These are phyloP conservation scores for Tenebrosternarchus preto DNA, from an alignment of 2,113 vertebrate genomes.

Conservation along the genomic window DNA sequence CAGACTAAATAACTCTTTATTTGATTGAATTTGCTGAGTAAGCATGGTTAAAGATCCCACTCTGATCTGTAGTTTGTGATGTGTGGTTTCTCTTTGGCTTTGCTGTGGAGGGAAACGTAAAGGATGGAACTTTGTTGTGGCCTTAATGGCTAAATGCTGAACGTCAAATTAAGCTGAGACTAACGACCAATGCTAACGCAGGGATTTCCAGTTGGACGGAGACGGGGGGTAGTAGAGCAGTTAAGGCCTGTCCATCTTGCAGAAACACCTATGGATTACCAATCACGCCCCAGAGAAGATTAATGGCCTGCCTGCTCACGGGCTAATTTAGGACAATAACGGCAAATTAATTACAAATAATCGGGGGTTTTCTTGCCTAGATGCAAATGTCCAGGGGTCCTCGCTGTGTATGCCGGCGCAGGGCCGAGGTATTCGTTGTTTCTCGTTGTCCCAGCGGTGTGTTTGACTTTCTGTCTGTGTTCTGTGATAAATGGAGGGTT, in stretches of 20 bases:
- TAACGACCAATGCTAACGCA: conserved; percentile 75
- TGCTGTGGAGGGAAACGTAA: not conserved
- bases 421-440: conserved; percentile 56
- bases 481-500: conserved; percentile 75
- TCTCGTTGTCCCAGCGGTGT: conserved; percentile 57
- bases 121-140: conserved; percentile 62
- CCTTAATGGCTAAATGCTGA: conserved; percentile 79
- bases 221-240: conserved; percentile 67
- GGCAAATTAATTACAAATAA: conserved; percentile 97
- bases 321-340: conserved; percentile 98
- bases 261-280: conserved; percentile 91
- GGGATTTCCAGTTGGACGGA: conserved; percentile 72
- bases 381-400: conserved; percentile 80
- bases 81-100: no score
- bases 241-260: conserved; percentile 77
- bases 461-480: conserved; percentile 77
- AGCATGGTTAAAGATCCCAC: no score
- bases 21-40: no score
- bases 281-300: conserved; percentile 90
- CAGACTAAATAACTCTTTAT: no score
- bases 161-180: conserved; percentile 82
- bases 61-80: no score
- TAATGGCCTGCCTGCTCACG: conserved; percentile 90
- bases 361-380: conserved; percentile 80
- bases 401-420: conserved; percentile 54